Conservation (phyloP, 1,140 invertebrate genomes). For the Drosophila malerkotliana region DNA sequence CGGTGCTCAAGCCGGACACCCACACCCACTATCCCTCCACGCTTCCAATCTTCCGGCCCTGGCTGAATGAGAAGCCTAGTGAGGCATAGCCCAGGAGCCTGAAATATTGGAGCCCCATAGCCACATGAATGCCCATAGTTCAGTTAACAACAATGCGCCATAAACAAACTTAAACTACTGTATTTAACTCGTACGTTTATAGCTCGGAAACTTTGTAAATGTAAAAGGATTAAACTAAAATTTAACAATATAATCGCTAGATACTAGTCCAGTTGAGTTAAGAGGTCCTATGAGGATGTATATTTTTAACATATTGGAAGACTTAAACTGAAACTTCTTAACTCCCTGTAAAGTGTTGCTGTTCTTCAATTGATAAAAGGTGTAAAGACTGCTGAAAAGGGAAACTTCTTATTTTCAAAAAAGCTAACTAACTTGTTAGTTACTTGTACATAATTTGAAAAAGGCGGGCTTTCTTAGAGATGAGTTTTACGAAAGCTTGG, state of each 20-base stretch:
- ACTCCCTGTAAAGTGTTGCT: too few species aligned
- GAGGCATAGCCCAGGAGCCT: constrained; percentile 52
- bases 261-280: background rate
- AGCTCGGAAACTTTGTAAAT: constrained; percentile 35
- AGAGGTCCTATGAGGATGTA: too few species aligned
- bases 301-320: too few species aligned
- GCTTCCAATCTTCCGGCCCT: constrained; percentile 95
- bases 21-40: constrained; percentile 95
- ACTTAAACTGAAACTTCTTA: too few species aligned
- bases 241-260: background rate
- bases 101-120: background rate
- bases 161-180: constrained; percentile 64
- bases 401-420: too few species aligned
- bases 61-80: constrained; percentile 87
- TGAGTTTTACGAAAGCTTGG: too few species aligned
- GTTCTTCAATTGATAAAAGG: too few species aligned
- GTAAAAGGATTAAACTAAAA: constrained; percentile 18
- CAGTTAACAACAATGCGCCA: constrained; percentile 65
- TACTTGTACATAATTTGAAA: too few species aligned
- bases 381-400: too few species aligned
- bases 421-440: too few species aligned
- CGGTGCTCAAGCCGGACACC: constrained; percentile 88
- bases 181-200: constrained; percentile 51
- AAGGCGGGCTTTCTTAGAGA: too few species aligned
- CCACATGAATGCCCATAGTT: constrained; percentile 13